Evolutionary conservation across 1,140 invertebrate species (phyloP).

Genomic region (Halesus radiatus): DNA sequence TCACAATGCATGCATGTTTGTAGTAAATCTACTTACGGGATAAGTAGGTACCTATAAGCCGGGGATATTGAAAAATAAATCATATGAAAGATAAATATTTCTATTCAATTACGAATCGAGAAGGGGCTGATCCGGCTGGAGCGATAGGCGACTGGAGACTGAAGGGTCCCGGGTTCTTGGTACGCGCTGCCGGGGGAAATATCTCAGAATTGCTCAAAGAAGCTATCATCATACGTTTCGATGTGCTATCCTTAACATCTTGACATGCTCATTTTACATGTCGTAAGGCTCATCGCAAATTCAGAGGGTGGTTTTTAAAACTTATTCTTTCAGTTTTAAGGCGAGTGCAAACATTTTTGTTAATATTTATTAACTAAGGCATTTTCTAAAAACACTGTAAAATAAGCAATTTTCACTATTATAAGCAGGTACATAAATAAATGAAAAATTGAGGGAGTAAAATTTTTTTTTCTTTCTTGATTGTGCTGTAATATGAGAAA

Average conservation of each 20-base stretch:
- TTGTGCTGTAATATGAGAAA: no score
- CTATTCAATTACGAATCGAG: conserved; percentile 41
- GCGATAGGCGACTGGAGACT: conserved; percentile 12
- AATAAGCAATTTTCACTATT: no score
- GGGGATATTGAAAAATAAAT: conserved; percentile 31
- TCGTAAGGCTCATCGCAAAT: conserved; percentile 49
- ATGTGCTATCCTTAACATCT: conserved; percentile 49
- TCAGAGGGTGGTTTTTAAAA: conserved; percentile 23
- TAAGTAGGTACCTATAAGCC: neutral
- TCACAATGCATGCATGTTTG: conserved; percentile 11
- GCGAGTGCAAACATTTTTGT: no score
- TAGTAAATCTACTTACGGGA: conserved; percentile 21
- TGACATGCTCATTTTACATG: conserved; percentile 58
- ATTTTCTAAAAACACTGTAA: no score
- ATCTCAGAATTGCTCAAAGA: conserved; percentile 29
- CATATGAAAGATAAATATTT: conserved; percentile 43
- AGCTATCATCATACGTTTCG: conserved; percentile 44
- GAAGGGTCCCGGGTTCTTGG: conserved; percentile 14
- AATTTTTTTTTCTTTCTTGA: no score
- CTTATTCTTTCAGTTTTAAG: neutral
- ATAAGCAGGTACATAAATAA: no score
- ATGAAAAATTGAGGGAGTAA: no score
- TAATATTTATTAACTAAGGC: no score
- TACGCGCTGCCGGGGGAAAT: neutral
- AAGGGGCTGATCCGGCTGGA: conserved; percentile 18